phyloP scores from a whole-genome alignment of 2,888 invertebrate species.

The Hermaeophaga mercurialis region DNA sequence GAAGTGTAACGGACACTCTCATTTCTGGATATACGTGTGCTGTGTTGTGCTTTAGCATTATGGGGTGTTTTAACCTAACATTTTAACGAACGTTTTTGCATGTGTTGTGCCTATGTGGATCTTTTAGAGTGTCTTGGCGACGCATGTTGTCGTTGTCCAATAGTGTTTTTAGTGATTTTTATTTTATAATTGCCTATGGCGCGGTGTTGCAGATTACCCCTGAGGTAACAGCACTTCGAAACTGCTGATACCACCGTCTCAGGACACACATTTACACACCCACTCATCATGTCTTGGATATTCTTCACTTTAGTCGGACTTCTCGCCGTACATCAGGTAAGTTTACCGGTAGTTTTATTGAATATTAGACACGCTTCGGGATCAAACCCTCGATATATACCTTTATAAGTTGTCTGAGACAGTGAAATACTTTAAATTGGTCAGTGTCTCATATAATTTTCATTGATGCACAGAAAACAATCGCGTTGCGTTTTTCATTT shows the following conservation, averaged over 20 bases:
- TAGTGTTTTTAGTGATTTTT: constrained; percentile 33
- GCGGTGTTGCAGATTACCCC: constrained; percentile 56
- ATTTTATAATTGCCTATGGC: constrained; percentile 55
- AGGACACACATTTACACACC: constrained; percentile 32
- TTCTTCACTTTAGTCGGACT: constrained; percentile 51
- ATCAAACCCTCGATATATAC: not conserved
- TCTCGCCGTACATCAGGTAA: constrained; percentile 55
- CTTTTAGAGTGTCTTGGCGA: constrained; percentile 38
- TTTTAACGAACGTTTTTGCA: constrained; percentile 39
- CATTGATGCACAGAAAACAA: not conserved
- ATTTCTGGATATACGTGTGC: constrained; percentile 42
- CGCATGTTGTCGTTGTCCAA: constrained; percentile 39
- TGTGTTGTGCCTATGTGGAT: constrained; percentile 49
- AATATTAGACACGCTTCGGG: no score
- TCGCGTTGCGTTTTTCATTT: not conserved
- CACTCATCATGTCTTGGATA: constrained; percentile 56
- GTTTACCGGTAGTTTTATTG: constrained; percentile 33
- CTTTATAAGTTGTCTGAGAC: constrained; percentile 44
- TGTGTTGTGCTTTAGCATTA: constrained; percentile 44
- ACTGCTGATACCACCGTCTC: constrained; percentile 51
- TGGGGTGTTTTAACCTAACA: constrained; percentile 45
- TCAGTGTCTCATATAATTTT: constrained; percentile 47
- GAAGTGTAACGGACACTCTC: constrained; percentile 35
- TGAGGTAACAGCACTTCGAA: constrained; percentile 57
- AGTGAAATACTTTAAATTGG: constrained; percentile 51